Conservation (phyloP, 2,888 invertebrate genomes). For the Esperia sulphurella region DNA sequence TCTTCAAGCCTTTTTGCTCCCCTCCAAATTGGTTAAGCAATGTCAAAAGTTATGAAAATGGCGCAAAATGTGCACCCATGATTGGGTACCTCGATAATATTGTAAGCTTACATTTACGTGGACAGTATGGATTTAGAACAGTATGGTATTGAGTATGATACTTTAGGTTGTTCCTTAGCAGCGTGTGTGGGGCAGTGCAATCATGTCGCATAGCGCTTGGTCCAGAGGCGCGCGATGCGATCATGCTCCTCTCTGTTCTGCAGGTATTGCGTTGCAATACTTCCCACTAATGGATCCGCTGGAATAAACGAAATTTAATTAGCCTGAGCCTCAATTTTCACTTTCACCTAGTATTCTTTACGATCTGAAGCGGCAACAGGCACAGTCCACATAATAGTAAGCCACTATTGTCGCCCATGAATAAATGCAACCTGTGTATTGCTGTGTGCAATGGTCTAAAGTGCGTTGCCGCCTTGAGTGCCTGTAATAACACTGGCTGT, state of each 20-base stretch:
- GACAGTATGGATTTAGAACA: conserved; percentile 68
- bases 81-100: conserved; percentile 31
- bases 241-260: conserved; percentile 99
- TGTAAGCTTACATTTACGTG: conserved; percentile 54
- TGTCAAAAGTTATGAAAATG: conserved; percentile 18
- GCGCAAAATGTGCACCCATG: conserved; percentile 29
- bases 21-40: conserved; percentile 1
- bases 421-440: too few species aligned
- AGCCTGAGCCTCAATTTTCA: too few species aligned
- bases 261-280: conserved; percentile 98
- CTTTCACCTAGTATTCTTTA: too few species aligned
- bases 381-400: too few species aligned
- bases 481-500: too few species aligned
- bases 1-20: not conserved
- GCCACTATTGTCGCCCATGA: too few species aligned
- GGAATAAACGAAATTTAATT: conserved; percentile 38
- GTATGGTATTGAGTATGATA: conserved; percentile 65
- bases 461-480: too few species aligned
- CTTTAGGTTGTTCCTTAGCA: conserved; percentile 43
- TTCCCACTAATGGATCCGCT: conserved; percentile 98
- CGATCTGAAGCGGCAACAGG: too few species aligned
- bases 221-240: conserved; percentile 98
- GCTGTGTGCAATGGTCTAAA: too few species aligned
- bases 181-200: conserved; percentile 51
- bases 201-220: conserved; percentile 98